Percentiles rank a stretch among this genome's conserved stretches.
Evolutionary conservation across 2,888 invertebrate genomes (phyloP).

Genomic region (Lasioglossum leucozonium): DNA sequence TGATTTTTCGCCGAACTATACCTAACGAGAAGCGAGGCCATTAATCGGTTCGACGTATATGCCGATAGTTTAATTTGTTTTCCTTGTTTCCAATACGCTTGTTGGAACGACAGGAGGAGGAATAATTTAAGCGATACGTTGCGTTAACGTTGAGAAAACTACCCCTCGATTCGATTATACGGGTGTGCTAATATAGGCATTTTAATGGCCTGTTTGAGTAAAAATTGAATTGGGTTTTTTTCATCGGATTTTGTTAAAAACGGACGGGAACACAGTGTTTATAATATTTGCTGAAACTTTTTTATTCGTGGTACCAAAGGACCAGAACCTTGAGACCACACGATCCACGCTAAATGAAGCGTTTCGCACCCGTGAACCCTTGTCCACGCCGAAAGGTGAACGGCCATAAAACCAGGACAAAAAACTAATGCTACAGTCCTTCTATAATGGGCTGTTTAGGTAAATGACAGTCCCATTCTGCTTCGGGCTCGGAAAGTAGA

Average conservation of each 20-base stretch:
- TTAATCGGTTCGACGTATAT: neutral
- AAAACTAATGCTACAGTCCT: neutral
- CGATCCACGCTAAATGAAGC: neutral
- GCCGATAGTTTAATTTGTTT: neutral
- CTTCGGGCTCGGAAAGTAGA: neutral
- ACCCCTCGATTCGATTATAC: too few relatives aligned
- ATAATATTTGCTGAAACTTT: neutral
- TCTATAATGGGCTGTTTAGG: neutral
- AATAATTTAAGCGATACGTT: neutral
- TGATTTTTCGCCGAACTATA: neutral
- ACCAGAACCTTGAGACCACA: neutral
- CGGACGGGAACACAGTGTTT: too few relatives aligned
- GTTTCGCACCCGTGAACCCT: neutral
- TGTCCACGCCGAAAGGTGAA: neutral
- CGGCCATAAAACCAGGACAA: neutral
- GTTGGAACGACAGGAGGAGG: too few relatives aligned
- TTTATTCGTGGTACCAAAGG: rapidly evolving
- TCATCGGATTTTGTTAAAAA: too few relatives aligned
- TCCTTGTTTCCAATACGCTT: neutral
- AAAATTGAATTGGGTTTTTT: neutral
- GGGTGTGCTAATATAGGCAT: neutral
- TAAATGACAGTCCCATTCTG: neutral
- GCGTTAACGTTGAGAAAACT: neutral
- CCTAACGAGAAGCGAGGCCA: neutral
- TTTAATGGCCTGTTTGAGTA: neutral